Percentiles rank a stretch among this genome's conserved stretches.
phyloP scores from a whole-genome alignment of 2,797 vertebrate species.

The Bothrops alternatus region DNA sequence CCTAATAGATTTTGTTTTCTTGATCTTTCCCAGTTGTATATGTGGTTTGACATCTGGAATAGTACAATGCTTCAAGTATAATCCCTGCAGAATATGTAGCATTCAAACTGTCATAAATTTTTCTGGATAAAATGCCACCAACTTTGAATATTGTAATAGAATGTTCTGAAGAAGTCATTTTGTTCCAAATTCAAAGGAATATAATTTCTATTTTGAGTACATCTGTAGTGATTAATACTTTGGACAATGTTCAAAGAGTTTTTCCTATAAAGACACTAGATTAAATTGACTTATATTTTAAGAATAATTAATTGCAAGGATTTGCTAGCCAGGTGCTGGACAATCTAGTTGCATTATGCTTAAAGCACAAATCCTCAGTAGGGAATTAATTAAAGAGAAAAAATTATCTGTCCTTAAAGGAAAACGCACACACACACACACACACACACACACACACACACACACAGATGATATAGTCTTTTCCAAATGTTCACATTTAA shows the following conservation, averaged over 20 bases:
- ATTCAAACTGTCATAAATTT: neutral
- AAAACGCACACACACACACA: neutral
- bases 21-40: neutral
- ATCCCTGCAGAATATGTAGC: neutral
- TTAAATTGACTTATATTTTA: neutral
- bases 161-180: neutral
- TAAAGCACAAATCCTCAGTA: neutral
- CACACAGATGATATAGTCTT: constrained; percentile 21
- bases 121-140: neutral
- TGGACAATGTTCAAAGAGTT: neutral
- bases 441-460: constrained; percentile 3
- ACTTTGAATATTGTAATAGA: neutral
- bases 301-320: neutral
- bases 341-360: constrained; percentile 13
- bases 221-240: neutral
- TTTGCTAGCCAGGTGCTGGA: neutral
- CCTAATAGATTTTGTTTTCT: neutral
- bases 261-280: neutral
- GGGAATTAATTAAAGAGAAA: constrained; percentile 22
- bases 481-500: neutral
- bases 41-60: neutral
- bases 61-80: neutral
- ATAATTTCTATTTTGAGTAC: neutral
- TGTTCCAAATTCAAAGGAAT: neutral
- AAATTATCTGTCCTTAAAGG: constrained; percentile 27